Evolutionary conservation across 2,888 invertebrate species (phyloP).

Genomic region (Empis stercorea): DNA sequence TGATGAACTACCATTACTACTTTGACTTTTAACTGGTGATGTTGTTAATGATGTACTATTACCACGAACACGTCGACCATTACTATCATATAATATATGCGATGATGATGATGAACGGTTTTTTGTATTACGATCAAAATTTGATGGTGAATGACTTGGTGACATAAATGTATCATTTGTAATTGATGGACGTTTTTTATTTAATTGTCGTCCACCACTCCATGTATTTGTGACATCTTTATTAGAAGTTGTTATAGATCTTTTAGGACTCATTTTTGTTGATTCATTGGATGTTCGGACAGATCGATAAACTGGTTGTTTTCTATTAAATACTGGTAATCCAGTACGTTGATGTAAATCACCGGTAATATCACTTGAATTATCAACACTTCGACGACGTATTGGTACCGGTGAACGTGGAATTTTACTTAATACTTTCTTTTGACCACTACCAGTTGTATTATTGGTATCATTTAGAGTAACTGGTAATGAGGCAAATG

Average conservation of each 20-base stretch:
- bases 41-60: constrained; percentile 30
- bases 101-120: constrained; percentile 30
- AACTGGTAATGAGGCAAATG: constrained; percentile 1
- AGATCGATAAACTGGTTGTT: constrained; percentile 33
- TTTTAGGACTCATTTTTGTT: constrained; percentile 9
- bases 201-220: constrained; percentile 47
- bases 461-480: not conserved
- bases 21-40: constrained; percentile 44
- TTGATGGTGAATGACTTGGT: constrained; percentile 27
- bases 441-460: not conserved
- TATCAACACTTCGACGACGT: constrained; percentile 31
- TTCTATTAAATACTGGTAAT: constrained; percentile 26
- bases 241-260: constrained; percentile 30
- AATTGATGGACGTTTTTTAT: constrained; percentile 38
- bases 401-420: constrained; percentile 30
- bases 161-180: constrained; percentile 51
- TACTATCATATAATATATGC: constrained; percentile 37
- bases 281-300: constrained; percentile 34
- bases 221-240: constrained; percentile 56
- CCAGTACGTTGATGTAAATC: constrained; percentile 25
- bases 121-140: constrained; percentile 42
- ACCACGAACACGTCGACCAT: constrained; percentile 37
- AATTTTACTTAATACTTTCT: constrained; percentile 30
- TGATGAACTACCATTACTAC: constrained; percentile 47
- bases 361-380: constrained; percentile 25